Base-by-base conservation (phyloP, 2,888 invertebrate genomes). In the Anorthoa munda region DNA sequence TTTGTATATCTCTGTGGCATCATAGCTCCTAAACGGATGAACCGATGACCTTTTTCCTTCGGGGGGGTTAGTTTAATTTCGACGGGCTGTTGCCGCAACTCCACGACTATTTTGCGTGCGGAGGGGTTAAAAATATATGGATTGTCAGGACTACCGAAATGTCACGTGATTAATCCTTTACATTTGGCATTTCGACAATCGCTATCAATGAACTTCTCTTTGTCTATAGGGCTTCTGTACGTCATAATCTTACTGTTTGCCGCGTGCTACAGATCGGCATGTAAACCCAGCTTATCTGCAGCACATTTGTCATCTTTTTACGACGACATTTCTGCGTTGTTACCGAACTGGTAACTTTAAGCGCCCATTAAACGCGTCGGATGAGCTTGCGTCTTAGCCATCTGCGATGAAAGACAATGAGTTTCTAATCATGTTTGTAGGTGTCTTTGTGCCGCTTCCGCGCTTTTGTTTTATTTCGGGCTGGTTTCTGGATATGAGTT, bases 231-330 rank as follows among this genome's bases (percentile, higher is more conserved):
- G 7, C 18, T 13, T 31, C 13, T 31, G 13, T 31, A 26, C 26
- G 2, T 18, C 12, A 31, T 26, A 26, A 56, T 26, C 11, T 53
- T 58, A 26, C 26, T 46, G 45, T 11, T 18, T 11, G 26, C 77
- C 70, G 55, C 69, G 53, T 60, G 46, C 48, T 51, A 45, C 26
- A 58, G 12, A 39, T 46, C 39, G n/a, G 45, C 53, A 58, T 77
- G 56, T 68, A 50, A 63, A 13, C 78, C 50, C 46, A 45, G 73
- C 66, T 72, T 71, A 46, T 66, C 55, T 31, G 45, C 67, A 58
- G 50, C 60, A 56, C 82, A 75, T 82, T 82, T 82, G 79, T 82
- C 82, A 82, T 82, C 61, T 72, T 75, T 82, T 82, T 75, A 82
- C 79, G 82, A 82, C 51, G 68, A 66, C 81, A 76, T 66, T 50